A percentile compares a stretch with the other conserved stretches of the same genome.
phyloP scores from a whole-genome alignment of 2,888 invertebrate genomes.

The Phortica okadai region DNA sequence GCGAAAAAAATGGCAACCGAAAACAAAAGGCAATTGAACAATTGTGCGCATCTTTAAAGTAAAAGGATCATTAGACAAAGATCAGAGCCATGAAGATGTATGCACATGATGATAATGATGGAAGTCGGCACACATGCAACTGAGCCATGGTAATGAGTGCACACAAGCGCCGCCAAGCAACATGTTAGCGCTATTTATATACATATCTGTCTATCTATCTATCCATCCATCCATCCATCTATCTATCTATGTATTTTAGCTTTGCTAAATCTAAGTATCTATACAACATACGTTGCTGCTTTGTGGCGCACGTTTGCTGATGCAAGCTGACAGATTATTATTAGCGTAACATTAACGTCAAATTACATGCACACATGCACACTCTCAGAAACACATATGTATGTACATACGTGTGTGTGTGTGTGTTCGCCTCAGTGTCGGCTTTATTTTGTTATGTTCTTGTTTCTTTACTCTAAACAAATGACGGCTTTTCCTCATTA shows the following conservation, averaged over 20 bases:
- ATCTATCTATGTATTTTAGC: neutral
- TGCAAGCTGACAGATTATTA: conserved; percentile 72
- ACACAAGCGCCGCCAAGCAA: conserved; percentile 4
- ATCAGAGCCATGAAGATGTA: neutral
- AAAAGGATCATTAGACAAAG: neutral
- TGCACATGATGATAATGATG: neutral
- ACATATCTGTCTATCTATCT: conserved; percentile 9
- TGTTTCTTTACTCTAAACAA: neutral
- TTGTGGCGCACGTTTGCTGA: conserved; percentile 45
- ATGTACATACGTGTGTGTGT: too few species aligned
- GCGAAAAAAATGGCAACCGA: conserved; percentile 24
- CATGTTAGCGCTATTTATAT: conserved; percentile 29
- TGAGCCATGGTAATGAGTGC: conserved; percentile 1
- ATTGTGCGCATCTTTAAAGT: neutral
- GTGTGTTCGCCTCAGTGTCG: neutral
- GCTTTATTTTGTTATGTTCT: neutral
- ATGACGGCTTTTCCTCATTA: neutral
- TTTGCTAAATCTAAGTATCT: neutral
- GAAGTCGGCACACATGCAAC: conserved; percentile 8
- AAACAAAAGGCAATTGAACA: neutral
- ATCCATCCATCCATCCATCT: conserved; percentile 31
- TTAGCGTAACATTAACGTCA: conserved; percentile 74
- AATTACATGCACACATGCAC: conserved; percentile 56
- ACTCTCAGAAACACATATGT: neutral
- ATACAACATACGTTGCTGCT: neutral